A percentile compares a stretch with the other conserved stretches of the same genome.
Conservation (phyloP, 1,140 invertebrate species). For the Bombus superbus region DNA sequence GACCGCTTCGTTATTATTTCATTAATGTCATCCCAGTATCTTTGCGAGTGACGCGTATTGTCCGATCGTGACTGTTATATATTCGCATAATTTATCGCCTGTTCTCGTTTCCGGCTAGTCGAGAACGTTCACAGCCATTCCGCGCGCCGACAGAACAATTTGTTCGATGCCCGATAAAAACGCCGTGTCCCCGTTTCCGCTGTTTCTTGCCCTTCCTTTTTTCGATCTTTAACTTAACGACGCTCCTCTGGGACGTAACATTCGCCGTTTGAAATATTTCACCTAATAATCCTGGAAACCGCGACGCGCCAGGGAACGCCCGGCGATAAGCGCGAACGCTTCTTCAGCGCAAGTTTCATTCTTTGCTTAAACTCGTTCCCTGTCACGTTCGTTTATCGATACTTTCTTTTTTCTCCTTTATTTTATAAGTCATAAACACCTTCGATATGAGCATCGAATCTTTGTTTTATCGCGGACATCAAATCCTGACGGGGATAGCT, state of each 20-base stretch:
- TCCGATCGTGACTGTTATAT: conserved; percentile 15
- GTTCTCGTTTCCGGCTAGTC: conserved; percentile 21
- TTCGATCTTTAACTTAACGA: conserved; percentile 9
- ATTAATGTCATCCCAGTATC: conserved; percentile 52
- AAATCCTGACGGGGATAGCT: background rate
- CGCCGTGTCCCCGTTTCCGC: background rate
- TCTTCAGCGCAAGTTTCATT: background rate
- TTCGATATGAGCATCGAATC: conserved; percentile 49
- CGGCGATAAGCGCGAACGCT: background rate
- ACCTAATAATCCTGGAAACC: background rate
- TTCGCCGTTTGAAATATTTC: background rate
- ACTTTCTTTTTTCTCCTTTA: background rate
- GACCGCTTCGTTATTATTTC: conserved; percentile 62
- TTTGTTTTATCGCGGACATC: conserved; percentile 55
- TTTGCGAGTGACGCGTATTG: conserved; percentile 32
- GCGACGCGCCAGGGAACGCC: background rate
- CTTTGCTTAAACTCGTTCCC: conserved; percentile 10
- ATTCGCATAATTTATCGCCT: conserved; percentile 34
- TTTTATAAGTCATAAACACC: conserved; percentile 56
- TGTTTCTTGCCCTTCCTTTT: background rate
- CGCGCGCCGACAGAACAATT: conserved; percentile 17
- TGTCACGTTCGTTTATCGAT: conserved; percentile 26
- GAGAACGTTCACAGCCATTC: background rate
- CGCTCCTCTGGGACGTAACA: background rate
- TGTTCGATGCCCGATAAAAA: background rate